A percentile compares a stretch with the other conserved stretches of the same genome.
Conservation (phyloP, 2,113 vertebrate genomes). For the Apaloderma vittatum region DNA sequence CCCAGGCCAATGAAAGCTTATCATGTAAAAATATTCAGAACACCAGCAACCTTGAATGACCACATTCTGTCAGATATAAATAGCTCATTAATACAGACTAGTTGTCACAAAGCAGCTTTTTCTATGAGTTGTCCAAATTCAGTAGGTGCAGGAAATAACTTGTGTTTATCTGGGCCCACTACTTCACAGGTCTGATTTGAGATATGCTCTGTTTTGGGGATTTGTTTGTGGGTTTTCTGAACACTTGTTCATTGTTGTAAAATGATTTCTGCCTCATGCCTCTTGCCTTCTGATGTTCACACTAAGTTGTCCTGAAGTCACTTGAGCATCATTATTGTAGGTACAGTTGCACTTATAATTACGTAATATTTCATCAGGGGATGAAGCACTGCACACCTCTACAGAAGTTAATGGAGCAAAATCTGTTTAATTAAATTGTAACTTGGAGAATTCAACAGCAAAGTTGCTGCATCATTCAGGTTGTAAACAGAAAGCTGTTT, state of each 20-base stretch:
- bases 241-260: background rate
- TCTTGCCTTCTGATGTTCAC: background rate
- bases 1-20: constrained; percentile 39
- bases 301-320: background rate
- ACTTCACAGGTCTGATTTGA: background rate
- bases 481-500: background rate
- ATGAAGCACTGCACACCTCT: background rate
- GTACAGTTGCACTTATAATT: background rate
- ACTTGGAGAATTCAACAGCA: background rate
- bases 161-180: background rate
- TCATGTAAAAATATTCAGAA: constrained; percentile 48
- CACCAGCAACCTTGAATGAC: constrained; percentile 45
- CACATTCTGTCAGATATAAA: constrained; percentile 53
- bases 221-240: background rate
- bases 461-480: background rate
- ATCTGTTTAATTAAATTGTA: background rate
- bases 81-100: constrained; percentile 45
- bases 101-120: constrained; percentile 46
- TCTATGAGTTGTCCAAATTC: background rate
- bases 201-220: background rate
- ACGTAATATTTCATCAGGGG: background rate
- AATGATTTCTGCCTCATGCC: background rate
- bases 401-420: background rate
- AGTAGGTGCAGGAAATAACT: constrained; percentile 17
- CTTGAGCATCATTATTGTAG: background rate